Evolutionary conservation across 53 echinoderm and acorn worm genomes (phyloP), one percentile per base, ranked within the genome.

Genomic region (Actinopyga echinites): DNA sequence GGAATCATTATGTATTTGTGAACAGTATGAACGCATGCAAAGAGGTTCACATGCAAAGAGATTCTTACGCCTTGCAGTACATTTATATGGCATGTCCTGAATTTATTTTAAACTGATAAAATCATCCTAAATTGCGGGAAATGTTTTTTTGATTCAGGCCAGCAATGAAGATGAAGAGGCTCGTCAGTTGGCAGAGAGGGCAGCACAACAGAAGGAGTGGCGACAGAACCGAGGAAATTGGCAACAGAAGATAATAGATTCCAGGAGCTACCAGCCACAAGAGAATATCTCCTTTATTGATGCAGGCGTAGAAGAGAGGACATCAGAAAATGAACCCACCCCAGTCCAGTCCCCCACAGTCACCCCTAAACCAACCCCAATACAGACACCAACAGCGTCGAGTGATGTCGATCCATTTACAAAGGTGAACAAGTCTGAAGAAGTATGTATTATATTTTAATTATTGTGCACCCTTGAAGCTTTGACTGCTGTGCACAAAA

Each of bases 161-260:
- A 87, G 87, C 79, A 93, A 91, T 71, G 95, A 95, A 31, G 95
- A 95, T 6, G 93, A 95, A 55, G 95, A 95, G 62, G 93, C 91
- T n/a, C 84, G 91, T 37, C 84, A 86, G 44, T 83, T 95, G 0
- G 95, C 93, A 0, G 95, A 95, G 64, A 87, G 93, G 78, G 93
- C 93, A 35, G 82, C 91, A 52, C 95, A 95, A 68, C 93, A 93
- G 88, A 95, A 95, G 55, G 93, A 95, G 32, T 87, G 79, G 79
- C 65, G 93, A 20, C 91, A 90, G 24, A 87, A 95, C 10, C 6
- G 81, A 34, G 81, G 81, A 5, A 61, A 12, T 7, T 80, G 81
- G 81, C 81, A 80, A 9, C 81, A 80, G 81, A 80, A 80, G 62
- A 80, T 80, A 0, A 62, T 62, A 10, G 81, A 80, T 23, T 85